Evolutionary conservation across 2,113 vertebrate species (phyloP), one percentile per base, ranked within the genome.

Genomic region (Equus przewalskii): DNA sequence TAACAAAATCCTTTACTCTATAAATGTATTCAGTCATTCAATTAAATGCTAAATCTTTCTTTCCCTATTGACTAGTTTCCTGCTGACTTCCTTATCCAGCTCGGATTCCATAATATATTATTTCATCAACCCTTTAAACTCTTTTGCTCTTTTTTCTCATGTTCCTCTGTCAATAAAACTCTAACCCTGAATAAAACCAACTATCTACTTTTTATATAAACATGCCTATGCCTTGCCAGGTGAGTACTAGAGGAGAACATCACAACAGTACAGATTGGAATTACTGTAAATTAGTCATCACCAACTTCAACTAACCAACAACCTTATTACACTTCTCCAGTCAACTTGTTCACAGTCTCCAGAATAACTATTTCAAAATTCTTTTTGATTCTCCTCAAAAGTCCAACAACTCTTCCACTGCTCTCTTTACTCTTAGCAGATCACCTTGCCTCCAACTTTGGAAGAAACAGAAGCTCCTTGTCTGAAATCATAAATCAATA

Each of bases 111-210:
- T n/a, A 44, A 92, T 36, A 73, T 24, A 46, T 64, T 72, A 84
- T 87, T 91, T 97, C 22, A 97, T 18, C 41, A 80, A 90, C 65
- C 75, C 8, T 41, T 92, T 69, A 75, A 93, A 75, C 11, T 60
- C 30, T 64, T 79, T 58, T n/a, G 22, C 8, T 78, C 36, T 65
- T 78, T 91, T 80, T 85, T 58, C 65, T 89, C 56, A 41, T 69
- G 86, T 75, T 93, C 73, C 21, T 67, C 36, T 82, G 69, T 69
- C 76, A 95, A 56, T 75, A 90, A 80, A 90, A 11, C 15, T 89
- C 78, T 46, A 92, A 65, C 30, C 0, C 10, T 24, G n/a, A 62
- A 78, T 26, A 92, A 94, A 79, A 72, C 51, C 58, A 92, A 15
- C 41, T 22, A 33, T n/a, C 26, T n/a, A 89, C 10, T 69, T 64